Percentiles rank a stretch among this genome's conserved stretches.
Conservation (phyloP, 2,888 invertebrate genomes). For the Lithophane semibrunnea region DNA sequence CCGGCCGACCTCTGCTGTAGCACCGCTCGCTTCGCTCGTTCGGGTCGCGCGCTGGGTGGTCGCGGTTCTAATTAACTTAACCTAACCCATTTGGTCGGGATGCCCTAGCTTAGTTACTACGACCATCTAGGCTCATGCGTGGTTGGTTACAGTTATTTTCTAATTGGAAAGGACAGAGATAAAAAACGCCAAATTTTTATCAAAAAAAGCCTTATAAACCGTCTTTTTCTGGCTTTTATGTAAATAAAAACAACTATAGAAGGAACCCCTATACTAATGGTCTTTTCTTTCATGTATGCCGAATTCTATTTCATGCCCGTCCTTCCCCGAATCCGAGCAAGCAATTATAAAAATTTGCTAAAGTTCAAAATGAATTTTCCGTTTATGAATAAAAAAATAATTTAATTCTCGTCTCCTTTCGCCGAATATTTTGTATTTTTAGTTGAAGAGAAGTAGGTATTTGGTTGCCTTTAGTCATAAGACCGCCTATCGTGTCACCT, state of each 20-base stretch:
- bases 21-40: neutral
- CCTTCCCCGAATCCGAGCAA: constrained; percentile 7
- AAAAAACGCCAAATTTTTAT: neutral
- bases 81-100: neutral
- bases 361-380: constrained; percentile 2
- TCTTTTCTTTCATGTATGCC: neutral
- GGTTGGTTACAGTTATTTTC: neutral
- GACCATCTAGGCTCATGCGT: too few relatives aligned
- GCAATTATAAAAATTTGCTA: constrained; percentile 27
- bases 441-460: neutral
- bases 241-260: neutral
- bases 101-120: too few relatives aligned
- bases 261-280: neutral
- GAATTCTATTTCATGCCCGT: constrained; percentile 8
- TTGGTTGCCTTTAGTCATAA: neutral
- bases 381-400: neutral
- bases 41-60: neutral
- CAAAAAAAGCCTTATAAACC: neutral
- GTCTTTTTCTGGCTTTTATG: neutral
- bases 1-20: too few relatives aligned
- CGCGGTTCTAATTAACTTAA: neutral
- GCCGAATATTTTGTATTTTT: neutral
- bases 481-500: too few relatives aligned
- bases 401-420: neutral
- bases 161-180: neutral